phyloP scores from a whole-genome alignment of 2,888 invertebrate species.

The Aproaerema taeniolella region DNA sequence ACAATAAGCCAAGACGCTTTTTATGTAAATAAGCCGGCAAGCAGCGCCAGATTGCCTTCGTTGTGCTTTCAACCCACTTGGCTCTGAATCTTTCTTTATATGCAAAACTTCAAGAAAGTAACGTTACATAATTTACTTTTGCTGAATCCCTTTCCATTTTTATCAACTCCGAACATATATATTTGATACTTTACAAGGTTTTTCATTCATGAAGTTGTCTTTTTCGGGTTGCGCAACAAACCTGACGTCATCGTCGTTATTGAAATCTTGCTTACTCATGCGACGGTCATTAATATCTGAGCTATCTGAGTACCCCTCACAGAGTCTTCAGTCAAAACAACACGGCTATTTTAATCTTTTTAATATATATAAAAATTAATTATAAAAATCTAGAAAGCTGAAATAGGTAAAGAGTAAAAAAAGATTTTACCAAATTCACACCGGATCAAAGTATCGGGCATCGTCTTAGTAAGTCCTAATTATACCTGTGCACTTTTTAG shows the following conservation, averaged over 20 bases:
- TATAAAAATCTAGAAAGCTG: too few relatives aligned
- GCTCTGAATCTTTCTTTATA: slow-evolving; percentile 41
- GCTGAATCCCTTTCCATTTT: slow-evolving; percentile 27
- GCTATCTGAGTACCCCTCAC: slow-evolving; percentile 7
- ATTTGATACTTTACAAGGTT: slow-evolving; percentile 7
- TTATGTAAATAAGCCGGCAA: slow-evolving; percentile 40
- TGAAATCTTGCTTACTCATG: slow-evolving; percentile 10
- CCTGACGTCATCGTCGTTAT: slow-evolving; percentile 11
- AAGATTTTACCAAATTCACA: too few relatives aligned
- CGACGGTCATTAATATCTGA: slow-evolving; percentile 9
- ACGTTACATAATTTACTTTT: slow-evolving; percentile 25
- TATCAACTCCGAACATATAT: neutral
- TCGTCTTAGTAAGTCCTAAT: too few relatives aligned
- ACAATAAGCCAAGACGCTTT: slow-evolving; percentile 35
- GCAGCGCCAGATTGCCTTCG: slow-evolving; percentile 31
- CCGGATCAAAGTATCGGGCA: too few relatives aligned
- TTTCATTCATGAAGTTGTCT: slow-evolving; percentile 4
- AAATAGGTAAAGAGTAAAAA: too few relatives aligned
- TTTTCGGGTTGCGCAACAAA: slow-evolving; percentile 5
- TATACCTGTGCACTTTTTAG: too few relatives aligned
- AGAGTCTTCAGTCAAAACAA: slow-evolving; percentile 8
- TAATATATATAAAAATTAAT: too few relatives aligned
- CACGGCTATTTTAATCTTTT: too few relatives aligned
- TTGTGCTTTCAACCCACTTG: slow-evolving; percentile 57
- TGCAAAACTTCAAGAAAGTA: slow-evolving; percentile 43